Percentiles rank a stretch among this genome's conserved stretches.
phyloP scores from a whole-genome alignment of 2,888 invertebrate species.

The Helicoverpa assulta region DNA sequence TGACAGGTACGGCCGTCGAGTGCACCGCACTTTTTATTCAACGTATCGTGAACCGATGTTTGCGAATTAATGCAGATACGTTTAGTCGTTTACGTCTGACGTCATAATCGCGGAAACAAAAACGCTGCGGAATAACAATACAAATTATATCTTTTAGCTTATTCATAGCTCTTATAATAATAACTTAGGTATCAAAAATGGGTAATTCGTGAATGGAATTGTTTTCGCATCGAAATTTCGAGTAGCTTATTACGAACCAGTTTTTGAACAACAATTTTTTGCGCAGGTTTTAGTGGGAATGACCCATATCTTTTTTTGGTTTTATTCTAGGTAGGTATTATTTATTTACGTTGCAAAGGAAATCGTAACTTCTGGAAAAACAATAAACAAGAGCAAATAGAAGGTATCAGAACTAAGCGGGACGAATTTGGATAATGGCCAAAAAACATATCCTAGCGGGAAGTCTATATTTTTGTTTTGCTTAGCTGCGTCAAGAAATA shows the following conservation, averaged over 20 bases:
- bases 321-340: not conserved
- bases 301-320: not conserved
- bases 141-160: conserved; percentile 29
- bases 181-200: conserved; percentile 7
- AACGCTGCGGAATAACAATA: conserved; percentile 31
- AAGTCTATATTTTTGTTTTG: not conserved
- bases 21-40: conserved; percentile 81
- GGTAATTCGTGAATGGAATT: conserved; percentile 24
- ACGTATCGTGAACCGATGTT: conserved; percentile 65
- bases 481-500: not conserved
- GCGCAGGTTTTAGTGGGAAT: not conserved
- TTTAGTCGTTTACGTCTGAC: conserved; percentile 58
- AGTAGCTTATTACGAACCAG: conserved; percentile 6
- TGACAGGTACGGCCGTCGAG: conserved; percentile 73
- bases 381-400: too few species aligned
- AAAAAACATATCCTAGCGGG: not conserved
- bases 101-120: conserved; percentile 59
- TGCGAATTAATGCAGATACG: conserved; percentile 64
- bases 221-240: conserved; percentile 12
- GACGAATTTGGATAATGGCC: not conserved
- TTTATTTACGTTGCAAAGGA: not conserved
- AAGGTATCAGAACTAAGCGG: not conserved
- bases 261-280: conserved; percentile 1
- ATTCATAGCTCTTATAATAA: conserved; percentile 34
- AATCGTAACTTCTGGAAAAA: not conserved